Evolutionary conservation across 2,797 vertebrate genomes (phyloP).

Genomic region (Microctenopoma steveboyesi): DNA sequence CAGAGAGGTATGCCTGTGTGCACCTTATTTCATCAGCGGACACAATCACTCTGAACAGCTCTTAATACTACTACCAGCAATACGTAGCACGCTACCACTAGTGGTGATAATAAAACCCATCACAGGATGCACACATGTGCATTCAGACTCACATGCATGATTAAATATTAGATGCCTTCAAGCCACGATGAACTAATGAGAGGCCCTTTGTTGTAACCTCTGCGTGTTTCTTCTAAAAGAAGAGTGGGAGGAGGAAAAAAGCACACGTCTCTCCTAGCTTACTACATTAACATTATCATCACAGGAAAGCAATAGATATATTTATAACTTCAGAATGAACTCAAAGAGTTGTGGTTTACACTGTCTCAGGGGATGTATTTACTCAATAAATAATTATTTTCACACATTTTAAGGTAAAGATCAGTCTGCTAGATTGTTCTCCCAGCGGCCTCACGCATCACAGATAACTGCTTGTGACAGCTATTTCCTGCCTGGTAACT

Average conservation of each 20-base stretch:
- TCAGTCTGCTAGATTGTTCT: constrained; percentile 9
- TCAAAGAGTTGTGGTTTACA: constrained; percentile 30
- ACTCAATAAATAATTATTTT: constrained; percentile 49
- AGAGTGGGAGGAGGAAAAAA: constrained; percentile 32
- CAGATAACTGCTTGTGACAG: constrained; percentile 59
- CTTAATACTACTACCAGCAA: not conserved
- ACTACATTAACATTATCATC: constrained; percentile 58
- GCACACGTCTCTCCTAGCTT: constrained; percentile 44
- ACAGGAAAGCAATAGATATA: constrained; percentile 34
- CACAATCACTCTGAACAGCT: constrained; percentile 6
- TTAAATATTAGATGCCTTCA: constrained; percentile 46
- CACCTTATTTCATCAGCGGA: constrained; percentile 19
- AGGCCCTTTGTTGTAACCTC: constrained; percentile 36
- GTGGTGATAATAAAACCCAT: not conserved
- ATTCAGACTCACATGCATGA: constrained; percentile 43
- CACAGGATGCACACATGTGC: not conserved
- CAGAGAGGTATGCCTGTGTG: constrained; percentile 25
- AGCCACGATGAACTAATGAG: constrained; percentile 53
- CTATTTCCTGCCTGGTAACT: constrained; percentile 65
- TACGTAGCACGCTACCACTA: not conserved
- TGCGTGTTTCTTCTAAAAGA: constrained; percentile 48
- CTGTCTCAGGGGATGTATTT: constrained; percentile 28
- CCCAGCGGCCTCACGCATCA: constrained; percentile 46
- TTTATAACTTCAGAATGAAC: constrained; percentile 13
- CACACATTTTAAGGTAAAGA: constrained; percentile 33